phyloP scores from a whole-genome alignment of 1,140 invertebrate genomes.

The Rhyacophila brunnea region DNA sequence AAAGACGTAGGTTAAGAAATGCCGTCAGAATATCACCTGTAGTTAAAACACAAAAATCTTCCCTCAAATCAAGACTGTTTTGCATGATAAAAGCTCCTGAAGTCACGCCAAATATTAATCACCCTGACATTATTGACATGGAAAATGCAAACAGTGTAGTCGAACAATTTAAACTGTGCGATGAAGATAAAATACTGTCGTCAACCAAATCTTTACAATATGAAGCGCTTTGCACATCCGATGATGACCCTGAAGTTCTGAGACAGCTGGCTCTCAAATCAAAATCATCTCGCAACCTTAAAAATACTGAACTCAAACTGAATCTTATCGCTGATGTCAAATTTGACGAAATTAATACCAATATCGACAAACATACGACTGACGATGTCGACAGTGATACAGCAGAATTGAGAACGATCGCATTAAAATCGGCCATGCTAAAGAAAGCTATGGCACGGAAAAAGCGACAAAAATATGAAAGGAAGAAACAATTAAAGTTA shows the following conservation, averaged over 20 bases:
- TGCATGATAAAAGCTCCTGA: constrained; percentile 1
- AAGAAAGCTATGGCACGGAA: constrained; percentile 54
- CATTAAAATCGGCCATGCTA: constrained; percentile 48
- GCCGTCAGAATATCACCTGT: constrained; percentile 9
- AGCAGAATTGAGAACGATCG: constrained; percentile 49
- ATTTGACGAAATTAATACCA: constrained; percentile 33
- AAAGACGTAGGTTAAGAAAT: constrained; percentile 8
- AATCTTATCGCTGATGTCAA: too few species aligned
- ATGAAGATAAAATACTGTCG: too few species aligned
- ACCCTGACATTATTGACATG: too few species aligned
- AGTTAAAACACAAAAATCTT: constrained; percentile 6
- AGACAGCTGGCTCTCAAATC: constrained; percentile 49
- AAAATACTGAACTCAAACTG: neutral
- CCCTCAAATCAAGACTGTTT: constrained; percentile 16
- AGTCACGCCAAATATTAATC: too few species aligned
- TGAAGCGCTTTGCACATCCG: constrained; percentile 34
- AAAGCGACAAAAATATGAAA: constrained; percentile 27
- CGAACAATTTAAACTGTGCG: too few species aligned
- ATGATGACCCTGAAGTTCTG: constrained; percentile 50
- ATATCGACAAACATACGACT: too few species aligned
- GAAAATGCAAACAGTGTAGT: too few species aligned
- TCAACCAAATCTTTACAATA: too few species aligned
- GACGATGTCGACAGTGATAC: constrained; percentile 52
- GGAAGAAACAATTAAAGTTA: constrained; percentile 13
- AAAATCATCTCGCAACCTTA: constrained; percentile 36